A percentile compares a stretch with the other conserved stretches of the same genome.
Conservation (phyloP, 2,888 invertebrate genomes). For the Lampropteryx suffumata region DNA sequence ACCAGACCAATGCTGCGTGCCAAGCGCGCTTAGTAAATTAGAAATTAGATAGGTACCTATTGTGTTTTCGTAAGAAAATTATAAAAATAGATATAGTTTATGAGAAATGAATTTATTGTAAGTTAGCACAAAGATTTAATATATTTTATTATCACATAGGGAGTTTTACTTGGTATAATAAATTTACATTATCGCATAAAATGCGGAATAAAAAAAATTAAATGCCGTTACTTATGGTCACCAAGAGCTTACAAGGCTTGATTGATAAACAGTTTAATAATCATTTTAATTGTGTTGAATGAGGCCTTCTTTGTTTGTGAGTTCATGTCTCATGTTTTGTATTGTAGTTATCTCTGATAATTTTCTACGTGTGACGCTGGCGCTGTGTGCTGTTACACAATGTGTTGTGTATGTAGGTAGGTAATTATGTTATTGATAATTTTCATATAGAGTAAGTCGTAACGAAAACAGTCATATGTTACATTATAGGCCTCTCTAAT, state of each 20-base stretch:
- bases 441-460: conserved; percentile 3
- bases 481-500: conserved; percentile 14
- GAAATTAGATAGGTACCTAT: too few species aligned
- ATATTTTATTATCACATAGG: conserved; percentile 82
- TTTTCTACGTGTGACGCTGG: not conserved
- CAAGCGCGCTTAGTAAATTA: conserved; percentile 72
- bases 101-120: conserved; percentile 81
- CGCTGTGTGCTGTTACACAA: not conserved
- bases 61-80: conserved; percentile 67
- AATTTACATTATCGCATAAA: conserved; percentile 75
- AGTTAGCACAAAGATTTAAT: conserved; percentile 83
- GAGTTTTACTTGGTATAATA: conserved; percentile 77
- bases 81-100: conserved; percentile 74
- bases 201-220: conserved; percentile 66
- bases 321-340: conserved; percentile 8
- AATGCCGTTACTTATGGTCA: conserved; percentile 59
- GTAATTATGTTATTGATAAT: not conserved
- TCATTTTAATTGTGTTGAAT: conserved; percentile 19
- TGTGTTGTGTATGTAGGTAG: not conserved
- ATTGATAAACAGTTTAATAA: conserved; percentile 27
- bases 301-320: conserved; percentile 16
- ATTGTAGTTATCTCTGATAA: not conserved
- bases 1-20: conserved; percentile 77
- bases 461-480: conserved; percentile 1
- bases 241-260: conserved; percentile 61